Evolutionary conservation across 2,888 invertebrate genomes (phyloP).

Genomic region (Spisula solida): DNA sequence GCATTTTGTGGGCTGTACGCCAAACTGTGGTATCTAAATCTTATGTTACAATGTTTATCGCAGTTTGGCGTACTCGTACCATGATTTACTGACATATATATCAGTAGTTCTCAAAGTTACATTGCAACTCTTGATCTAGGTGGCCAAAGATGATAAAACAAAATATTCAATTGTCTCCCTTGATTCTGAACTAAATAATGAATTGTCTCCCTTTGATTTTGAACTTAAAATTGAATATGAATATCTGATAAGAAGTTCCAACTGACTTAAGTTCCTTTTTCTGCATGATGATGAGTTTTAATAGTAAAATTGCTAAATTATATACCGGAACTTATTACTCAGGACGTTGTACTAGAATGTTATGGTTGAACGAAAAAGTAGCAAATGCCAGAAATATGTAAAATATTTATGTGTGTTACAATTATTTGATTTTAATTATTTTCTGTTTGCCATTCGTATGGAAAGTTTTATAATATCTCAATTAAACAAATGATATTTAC

Average conservation of each 20-base stretch:
- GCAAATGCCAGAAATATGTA: background rate
- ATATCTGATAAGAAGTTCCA: no score
- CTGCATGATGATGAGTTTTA: background rate
- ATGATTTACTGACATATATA: background rate
- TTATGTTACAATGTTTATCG: background rate
- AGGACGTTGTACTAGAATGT: background rate
- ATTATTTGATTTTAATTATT: background rate
- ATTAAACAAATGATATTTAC: background rate
- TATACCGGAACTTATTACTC: background rate
- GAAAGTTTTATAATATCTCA: background rate
- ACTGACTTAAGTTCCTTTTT: no score
- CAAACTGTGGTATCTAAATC: background rate
- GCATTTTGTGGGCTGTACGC: background rate
- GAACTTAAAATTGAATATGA: background rate
- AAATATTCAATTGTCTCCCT: background rate
- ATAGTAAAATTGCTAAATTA: conserved; percentile 3
- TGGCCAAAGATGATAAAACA: conserved; percentile 33
- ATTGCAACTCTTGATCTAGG: conserved; percentile 74
- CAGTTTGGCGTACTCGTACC: background rate
- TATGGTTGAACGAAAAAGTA: background rate
- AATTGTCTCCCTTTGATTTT: background rate
- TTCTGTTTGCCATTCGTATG: background rate
- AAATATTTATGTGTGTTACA: background rate
- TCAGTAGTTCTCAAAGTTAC: conserved; percentile 72
- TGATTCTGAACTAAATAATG: background rate